phyloP scores from a whole-genome alignment of 2,113 vertebrate genomes.

The Trematomus loennbergii region DNA sequence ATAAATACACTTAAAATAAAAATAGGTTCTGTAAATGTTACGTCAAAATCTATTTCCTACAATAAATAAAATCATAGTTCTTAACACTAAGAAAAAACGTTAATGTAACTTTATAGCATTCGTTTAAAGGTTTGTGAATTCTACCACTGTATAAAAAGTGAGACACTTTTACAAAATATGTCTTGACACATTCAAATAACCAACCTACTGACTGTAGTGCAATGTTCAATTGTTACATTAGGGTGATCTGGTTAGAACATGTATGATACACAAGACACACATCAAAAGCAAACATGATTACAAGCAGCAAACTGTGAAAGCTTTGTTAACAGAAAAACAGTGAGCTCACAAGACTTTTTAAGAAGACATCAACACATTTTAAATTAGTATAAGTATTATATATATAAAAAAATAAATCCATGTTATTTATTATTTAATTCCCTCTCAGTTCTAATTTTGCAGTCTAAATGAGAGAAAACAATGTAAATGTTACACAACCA shows the following conservation, averaged over 20 bases:
- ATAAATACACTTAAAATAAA: background rate
- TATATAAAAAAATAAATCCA: background rate
- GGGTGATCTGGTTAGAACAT: background rate
- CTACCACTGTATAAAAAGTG: background rate
- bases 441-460: background rate
- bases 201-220: background rate
- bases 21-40: background rate
- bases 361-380: background rate
- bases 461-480: background rate
- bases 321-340: background rate
- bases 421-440: background rate
- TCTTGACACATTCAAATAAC: background rate
- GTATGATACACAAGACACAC: background rate
- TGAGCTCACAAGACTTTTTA: background rate
- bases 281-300: constrained; percentile 1
- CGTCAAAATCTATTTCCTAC: background rate
- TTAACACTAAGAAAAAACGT: background rate
- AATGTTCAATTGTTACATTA: background rate
- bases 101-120: background rate
- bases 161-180: background rate
- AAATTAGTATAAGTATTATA: background rate
- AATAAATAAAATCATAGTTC: background rate
- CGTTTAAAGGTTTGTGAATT: background rate
- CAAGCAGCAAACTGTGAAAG: constrained; percentile 5
- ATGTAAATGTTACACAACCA: background rate